Evolutionary conservation across 2,113 vertebrate genomes (phyloP), one percentile per base, ranked within the genome.

Genomic region (Riparia riparia): DNA sequence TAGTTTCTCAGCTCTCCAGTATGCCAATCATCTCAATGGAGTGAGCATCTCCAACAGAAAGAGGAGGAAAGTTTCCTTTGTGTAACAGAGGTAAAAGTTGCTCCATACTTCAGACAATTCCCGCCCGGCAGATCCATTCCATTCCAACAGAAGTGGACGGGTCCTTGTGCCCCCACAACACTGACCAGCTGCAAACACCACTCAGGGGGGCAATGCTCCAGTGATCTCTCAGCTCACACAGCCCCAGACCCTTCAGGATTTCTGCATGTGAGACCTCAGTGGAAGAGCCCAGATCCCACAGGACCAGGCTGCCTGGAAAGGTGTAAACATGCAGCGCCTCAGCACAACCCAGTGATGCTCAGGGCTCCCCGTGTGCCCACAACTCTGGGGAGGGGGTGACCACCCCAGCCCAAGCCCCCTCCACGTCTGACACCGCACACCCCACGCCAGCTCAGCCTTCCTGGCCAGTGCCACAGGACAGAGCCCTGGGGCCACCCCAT

Each of bases 1-100:
- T 99, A 98, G 99, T 99, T 99, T 99, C 98, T 99, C 98, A 98
- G 98, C 99, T 99, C 99, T 99, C 98, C 98, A 98, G 98, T 98
- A 98, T 99, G 99, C 99, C 99, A 99, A 99, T 99, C 99, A 99
- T 98, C 96, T 98, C 98, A 97, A 91, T 97, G 98, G 98, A 98
- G 98, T 97, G 98, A 98, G 98, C 98, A 98, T 98, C 98, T 98
- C 97, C 96, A 41, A 98, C 98, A 98, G 98, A 97, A 98, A 97
- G 98, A 97, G 98, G 98, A 98, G 97, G 97, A 99, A 99, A 99
- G 98, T 99, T 99, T 99, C 98, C 98, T 98, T 97, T 98, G 97
- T 98, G 97, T 97, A 88, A 92, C 84, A 72, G 97, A 96, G 97
- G 96, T 96, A 97, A 96, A 97, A 98, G 96, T 98, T 97, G 96